Evolutionary conservation across 2,113 vertebrate genomes (phyloP).

Genomic region (Gavialis gangeticus): DNA sequence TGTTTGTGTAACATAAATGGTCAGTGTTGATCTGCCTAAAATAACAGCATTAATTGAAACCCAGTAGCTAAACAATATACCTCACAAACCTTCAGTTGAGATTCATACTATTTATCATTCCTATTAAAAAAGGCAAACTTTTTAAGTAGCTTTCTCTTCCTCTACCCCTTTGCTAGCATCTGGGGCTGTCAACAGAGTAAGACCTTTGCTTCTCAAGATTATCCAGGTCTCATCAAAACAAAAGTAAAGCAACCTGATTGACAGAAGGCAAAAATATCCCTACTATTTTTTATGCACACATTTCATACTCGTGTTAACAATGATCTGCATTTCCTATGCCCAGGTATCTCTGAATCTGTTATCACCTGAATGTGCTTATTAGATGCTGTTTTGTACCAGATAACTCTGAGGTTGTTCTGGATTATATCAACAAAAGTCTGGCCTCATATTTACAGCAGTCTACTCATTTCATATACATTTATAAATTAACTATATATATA

Average conservation of each 20-base stretch:
- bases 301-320: background rate
- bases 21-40: background rate
- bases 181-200: background rate
- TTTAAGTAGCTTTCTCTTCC: background rate
- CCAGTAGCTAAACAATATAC: background rate
- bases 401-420: background rate
- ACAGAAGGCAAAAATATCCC: background rate
- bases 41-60: background rate
- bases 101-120: background rate
- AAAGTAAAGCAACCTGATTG: background rate
- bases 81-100: background rate
- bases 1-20: background rate
- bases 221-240: background rate
- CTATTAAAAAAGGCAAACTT: background rate
- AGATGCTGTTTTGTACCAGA: background rate
- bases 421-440: background rate
- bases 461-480: background rate
- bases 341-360: background rate
- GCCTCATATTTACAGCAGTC: background rate
- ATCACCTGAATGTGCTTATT: background rate
- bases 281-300: background rate
- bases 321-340: accelerated
- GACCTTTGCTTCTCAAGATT: accelerated
- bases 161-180: background rate
- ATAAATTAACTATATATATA: background rate